These are phyloP conservation scores for Parnassius smintheus DNA, from an alignment of 2,888 invertebrate genomes.

Conservation along the genomic window DNA sequence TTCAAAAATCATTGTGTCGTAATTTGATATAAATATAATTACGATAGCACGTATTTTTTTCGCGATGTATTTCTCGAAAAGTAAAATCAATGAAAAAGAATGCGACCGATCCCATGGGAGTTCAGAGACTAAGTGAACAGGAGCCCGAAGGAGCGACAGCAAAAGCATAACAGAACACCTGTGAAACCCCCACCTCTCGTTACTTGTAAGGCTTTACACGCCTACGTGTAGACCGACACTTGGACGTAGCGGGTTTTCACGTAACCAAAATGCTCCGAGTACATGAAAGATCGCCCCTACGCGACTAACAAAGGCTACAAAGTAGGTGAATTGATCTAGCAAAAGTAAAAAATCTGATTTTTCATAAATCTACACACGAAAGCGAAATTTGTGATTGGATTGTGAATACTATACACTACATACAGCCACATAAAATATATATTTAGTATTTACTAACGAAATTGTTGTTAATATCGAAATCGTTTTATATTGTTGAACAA, in stretches of 20 bases:
- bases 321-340: background rate
- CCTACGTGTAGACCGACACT: slow-evolving; percentile 33
- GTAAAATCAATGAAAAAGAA: slow-evolving; percentile 3
- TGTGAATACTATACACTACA: too few relatives aligned
- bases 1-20: background rate
- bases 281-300: background rate
- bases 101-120: slow-evolving; percentile 34
- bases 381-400: too few relatives aligned
- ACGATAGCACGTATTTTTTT: slow-evolving; percentile 9
- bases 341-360: too few relatives aligned
- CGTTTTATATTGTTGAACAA: too few relatives aligned
- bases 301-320: background rate
- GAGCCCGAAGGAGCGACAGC: slow-evolving; percentile 33
- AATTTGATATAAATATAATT: background rate
- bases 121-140: slow-evolving; percentile 43
- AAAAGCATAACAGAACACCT: slow-evolving; percentile 59
- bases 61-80: slow-evolving; percentile 14
- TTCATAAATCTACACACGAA: too few relatives aligned
- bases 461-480: too few relatives aligned
- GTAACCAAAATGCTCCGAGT: background rate
- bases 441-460: too few relatives aligned
- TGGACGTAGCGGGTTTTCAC: slow-evolving; percentile 22
- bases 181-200: slow-evolving; percentile 45
- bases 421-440: too few relatives aligned
- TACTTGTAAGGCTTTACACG: slow-evolving; percentile 74